Base-by-base conservation (phyloP, 1,140 invertebrate species). In the Orius insidiosus region DNA sequence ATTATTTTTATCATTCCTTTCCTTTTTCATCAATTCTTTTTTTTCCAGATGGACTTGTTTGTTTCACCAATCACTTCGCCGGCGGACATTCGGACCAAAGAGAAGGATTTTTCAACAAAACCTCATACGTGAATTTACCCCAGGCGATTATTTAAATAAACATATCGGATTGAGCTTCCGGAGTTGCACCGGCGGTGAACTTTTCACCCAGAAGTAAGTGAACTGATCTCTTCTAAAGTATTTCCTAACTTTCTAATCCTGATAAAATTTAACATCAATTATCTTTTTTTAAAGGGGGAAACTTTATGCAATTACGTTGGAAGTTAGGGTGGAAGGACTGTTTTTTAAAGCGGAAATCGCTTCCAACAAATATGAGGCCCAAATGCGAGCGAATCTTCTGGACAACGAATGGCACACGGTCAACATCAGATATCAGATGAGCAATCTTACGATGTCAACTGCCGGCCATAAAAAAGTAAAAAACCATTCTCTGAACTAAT, bases 351-450 rank as follows among this genome's bases (percentile, higher is more conserved):
- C 72, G 16, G 70, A 69, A 13, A 67, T 65, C 4, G 59, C 54
- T 58, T 68, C 56, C 56, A 69, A 60, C 52, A 63, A 66, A 19
- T 73, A 75, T 54, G 75, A 78, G 49, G 70, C 73, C 1, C 65
- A 62, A 41, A 62, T 85, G n/a, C 67, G 65, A 41, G 73, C 70
- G 30, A 70, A 72, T 52, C 70, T 80, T 46, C 63, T 84, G 9
- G 75, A 86, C 64, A 85, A 86, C 63, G 69, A 65, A 53, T 87
- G 84, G 84, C 80, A 86, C 60, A 76, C 69, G 54, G 73, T 82
- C n/a, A 74, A 74, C 55, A 62, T 84, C 10, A 61, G 72, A 33
- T 78, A 74, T 58, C 66, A 70, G 52, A 63, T 76, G 19, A 76
- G 75, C 2, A 77, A 78, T 60, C 64, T 80, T 8, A 75, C 72